phyloP scores from a whole-genome alignment of 92 coral and sea anemone genomes.

The Epizoanthus fatuus region DNA sequence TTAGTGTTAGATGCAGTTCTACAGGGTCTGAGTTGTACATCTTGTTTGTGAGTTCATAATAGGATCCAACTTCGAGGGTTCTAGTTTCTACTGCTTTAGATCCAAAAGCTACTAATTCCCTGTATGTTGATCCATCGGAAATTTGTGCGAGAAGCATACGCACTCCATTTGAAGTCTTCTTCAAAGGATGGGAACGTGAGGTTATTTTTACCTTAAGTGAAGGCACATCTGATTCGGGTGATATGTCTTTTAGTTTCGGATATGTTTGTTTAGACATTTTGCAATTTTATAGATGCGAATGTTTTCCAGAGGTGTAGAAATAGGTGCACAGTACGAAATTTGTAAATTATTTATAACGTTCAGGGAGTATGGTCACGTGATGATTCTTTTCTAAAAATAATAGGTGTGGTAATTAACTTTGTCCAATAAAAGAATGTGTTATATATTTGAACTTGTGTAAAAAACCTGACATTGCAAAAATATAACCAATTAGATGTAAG shows the following conservation, averaged over 20 bases:
- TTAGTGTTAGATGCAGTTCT: neutral
- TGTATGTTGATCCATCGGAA: neutral
- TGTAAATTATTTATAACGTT: no score
- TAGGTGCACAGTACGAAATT: neutral
- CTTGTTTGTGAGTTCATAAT: neutral
- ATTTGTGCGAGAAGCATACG: neutral
- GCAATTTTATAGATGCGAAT: neutral
- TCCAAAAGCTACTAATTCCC: neutral
- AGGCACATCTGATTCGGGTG: neutral
- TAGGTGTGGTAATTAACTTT: no score
- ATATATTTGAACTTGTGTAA: no score
- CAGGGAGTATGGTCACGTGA: no score
- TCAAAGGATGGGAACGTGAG: neutral
- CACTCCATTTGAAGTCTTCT: neutral
- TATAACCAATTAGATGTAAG: no score
- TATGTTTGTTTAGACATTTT: neutral
- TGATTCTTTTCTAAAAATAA: no score
- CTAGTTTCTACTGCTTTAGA: slow-evolving; percentile 4
- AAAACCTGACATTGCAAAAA: no score
- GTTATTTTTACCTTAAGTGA: neutral
- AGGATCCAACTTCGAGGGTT: neutral
- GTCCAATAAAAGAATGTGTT: no score
- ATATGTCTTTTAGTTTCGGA: neutral
- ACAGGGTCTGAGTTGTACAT: neutral
- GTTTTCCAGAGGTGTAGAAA: neutral